These are phyloP conservation scores for Alfaro cultratus DNA, from an alignment of 2,797 vertebrate genomes.

Conservation along the genomic window DNA sequence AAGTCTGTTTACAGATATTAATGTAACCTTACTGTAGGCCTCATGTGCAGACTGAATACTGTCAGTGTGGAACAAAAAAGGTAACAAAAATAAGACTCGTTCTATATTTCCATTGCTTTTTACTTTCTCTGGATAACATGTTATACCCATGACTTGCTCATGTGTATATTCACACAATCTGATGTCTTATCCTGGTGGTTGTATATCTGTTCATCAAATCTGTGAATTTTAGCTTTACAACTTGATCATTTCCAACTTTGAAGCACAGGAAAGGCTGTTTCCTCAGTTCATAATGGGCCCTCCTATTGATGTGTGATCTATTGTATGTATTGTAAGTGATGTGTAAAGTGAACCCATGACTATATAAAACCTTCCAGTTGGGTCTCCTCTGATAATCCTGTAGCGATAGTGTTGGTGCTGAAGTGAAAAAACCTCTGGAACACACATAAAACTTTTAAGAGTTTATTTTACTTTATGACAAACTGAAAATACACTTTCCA, in stretches of 20 bases:
- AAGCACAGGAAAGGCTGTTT: not conserved
- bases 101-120: slow-evolving; percentile 44
- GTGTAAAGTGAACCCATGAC: not conserved
- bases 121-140: slow-evolving; percentile 68
- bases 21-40: slow-evolving; percentile 29
- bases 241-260: slow-evolving; percentile 55
- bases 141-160: slow-evolving; percentile 3
- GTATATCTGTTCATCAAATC: not conserved
- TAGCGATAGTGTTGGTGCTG: slow-evolving; percentile 1
- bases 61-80: not conserved
- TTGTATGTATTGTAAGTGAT: not conserved
- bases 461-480: slow-evolving; percentile 53
- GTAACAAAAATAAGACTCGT: not conserved
- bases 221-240: slow-evolving; percentile 51
- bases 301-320: not conserved
- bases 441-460: not conserved
- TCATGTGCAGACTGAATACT: slow-evolving; percentile 26
- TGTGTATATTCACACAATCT: slow-evolving; percentile 5
- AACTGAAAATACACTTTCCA: not conserved
- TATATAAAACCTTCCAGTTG: not conserved
- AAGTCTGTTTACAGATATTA: slow-evolving; percentile 50
- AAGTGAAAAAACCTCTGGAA: slow-evolving; percentile 41
- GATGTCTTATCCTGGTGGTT: slow-evolving; percentile 35
- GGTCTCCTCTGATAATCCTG: slow-evolving; percentile 8
- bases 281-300: not conserved